Conservation (phyloP, 2,888 invertebrate genomes). For the Drosophila nr. fundita region DNA sequence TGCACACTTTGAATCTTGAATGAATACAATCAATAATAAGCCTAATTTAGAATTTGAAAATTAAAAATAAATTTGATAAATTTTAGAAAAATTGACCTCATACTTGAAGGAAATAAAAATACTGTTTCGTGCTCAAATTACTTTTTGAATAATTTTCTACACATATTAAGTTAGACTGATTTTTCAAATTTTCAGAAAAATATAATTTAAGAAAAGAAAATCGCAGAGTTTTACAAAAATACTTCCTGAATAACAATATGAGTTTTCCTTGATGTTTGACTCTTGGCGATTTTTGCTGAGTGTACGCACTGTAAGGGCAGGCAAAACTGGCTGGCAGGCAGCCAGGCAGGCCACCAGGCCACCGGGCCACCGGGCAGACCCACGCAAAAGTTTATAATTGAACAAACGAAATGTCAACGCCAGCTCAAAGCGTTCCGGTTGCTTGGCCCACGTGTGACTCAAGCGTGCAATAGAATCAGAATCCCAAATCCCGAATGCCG, state of each 20-base stretch:
- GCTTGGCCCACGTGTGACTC: slow-evolving; percentile 47
- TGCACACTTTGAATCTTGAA: background rate
- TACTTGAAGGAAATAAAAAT: too few relatives aligned
- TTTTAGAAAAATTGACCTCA: too few relatives aligned
- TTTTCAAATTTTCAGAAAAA: background rate
- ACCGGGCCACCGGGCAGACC: slow-evolving; percentile 5
- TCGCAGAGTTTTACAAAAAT: background rate
- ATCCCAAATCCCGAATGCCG: slow-evolving; percentile 14
- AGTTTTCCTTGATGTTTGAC: background rate
- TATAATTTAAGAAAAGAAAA: background rate
- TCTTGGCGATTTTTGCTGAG: background rate
- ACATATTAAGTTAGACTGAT: too few relatives aligned
- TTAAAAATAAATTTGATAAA: too few relatives aligned
- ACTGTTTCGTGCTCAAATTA: too few relatives aligned
- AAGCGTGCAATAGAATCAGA: slow-evolving; percentile 20
- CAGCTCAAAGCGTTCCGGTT: slow-evolving; percentile 65
- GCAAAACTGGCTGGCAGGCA: slow-evolving; percentile 4
- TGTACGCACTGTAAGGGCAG: background rate
- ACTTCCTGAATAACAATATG: background rate
- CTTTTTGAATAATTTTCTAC: too few relatives aligned
- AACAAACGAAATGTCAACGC: slow-evolving; percentile 79
- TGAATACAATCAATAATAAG: too few relatives aligned
- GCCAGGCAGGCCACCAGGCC: slow-evolving; percentile 6
- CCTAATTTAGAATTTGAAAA: too few relatives aligned
- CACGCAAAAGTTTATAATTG: slow-evolving; percentile 77